These are phyloP conservation scores for Scaptomyza caliginosa DNA, from an alignment of 2,888 invertebrate species.

Conservation along the genomic window DNA sequence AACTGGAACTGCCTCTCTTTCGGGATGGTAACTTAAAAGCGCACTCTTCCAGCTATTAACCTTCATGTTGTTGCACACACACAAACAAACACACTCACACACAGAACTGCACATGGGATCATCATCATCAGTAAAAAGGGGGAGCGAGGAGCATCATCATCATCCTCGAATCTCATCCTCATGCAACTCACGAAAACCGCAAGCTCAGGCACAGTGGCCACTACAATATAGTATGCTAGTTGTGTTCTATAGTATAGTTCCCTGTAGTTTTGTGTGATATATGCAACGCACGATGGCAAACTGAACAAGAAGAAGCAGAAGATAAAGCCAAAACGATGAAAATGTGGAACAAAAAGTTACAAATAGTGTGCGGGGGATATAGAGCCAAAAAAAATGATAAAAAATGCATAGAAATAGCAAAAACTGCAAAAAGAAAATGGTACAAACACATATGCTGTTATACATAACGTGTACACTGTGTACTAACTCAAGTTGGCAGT, in stretches of 20 bases:
- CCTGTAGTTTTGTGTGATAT: constrained; percentile 62
- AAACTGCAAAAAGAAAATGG: constrained; percentile 1
- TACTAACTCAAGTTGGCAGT: not conserved
- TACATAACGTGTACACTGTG: constrained; percentile 15
- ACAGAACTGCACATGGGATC: constrained; percentile 54
- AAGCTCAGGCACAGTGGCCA: constrained; percentile 40
- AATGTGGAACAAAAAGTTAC: constrained; percentile 50
- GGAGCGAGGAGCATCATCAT: constrained; percentile 14
- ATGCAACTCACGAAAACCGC: constrained; percentile 60
- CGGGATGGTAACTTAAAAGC: constrained; percentile 21
- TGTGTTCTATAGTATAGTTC: constrained; percentile 1
- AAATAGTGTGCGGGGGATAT: constrained; percentile 48
- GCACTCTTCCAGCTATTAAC: constrained; percentile 70
- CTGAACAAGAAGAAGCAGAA: constrained; percentile 13
- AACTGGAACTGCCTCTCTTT: not conserved
- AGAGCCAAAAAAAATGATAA: not conserved
- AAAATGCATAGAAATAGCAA: no score
- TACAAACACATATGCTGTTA: constrained; percentile 38
- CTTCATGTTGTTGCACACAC: constrained; percentile 56
- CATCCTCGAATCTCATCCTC: constrained; percentile 30
- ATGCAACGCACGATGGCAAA: constrained; percentile 68
- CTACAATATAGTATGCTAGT: not conserved
- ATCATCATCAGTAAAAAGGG: constrained; percentile 18
- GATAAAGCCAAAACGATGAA: constrained; percentile 1
- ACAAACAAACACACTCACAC: not conserved